phyloP scores from a whole-genome alignment of 2,113 vertebrate species.

The Pyxicephalus adspersus region DNA sequence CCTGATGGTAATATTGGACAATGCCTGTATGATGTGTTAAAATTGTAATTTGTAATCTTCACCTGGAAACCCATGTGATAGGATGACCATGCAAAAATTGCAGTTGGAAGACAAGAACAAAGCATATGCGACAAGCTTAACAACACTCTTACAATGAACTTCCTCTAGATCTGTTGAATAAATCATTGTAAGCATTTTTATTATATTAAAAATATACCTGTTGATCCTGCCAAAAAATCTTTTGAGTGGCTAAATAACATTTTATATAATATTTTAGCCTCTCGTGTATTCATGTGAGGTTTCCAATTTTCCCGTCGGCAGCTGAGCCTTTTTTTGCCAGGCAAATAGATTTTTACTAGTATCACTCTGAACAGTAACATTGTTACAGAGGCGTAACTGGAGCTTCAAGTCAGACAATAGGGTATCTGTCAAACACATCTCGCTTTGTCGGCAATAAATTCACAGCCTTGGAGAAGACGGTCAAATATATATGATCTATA shows the following conservation, averaged over 20 bases:
- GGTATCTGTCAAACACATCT: slow-evolving; percentile 68
- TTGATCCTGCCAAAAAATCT: background rate
- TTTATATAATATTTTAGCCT: background rate
- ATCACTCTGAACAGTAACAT: slow-evolving; percentile 65
- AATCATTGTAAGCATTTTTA: no score
- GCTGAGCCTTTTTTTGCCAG: slow-evolving; percentile 60
- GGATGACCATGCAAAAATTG: no score
- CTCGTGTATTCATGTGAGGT: background rate
- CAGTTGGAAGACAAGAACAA: no score
- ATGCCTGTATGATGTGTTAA: no score
- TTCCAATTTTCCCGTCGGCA: slow-evolving; percentile 37
- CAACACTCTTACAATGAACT: no score
- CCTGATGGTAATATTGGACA: no score
- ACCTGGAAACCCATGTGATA: no score
- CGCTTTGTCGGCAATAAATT: slow-evolving; percentile 68
- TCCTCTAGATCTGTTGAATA: no score
- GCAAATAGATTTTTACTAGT: slow-evolving; percentile 61
- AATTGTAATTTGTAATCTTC: no score
- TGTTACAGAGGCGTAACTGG: slow-evolving; percentile 67
- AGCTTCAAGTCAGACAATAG: slow-evolving; percentile 69
- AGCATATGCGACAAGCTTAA: no score
- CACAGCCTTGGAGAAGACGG: slow-evolving; percentile 63
- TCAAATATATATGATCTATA: slow-evolving; percentile 67
- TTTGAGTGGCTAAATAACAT: background rate
- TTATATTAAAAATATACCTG: background rate